Percentiles rank a stretch among this genome's conserved stretches.
phyloP scores from a whole-genome alignment of 2,797 vertebrate genomes.

The Spinus pinus region DNA sequence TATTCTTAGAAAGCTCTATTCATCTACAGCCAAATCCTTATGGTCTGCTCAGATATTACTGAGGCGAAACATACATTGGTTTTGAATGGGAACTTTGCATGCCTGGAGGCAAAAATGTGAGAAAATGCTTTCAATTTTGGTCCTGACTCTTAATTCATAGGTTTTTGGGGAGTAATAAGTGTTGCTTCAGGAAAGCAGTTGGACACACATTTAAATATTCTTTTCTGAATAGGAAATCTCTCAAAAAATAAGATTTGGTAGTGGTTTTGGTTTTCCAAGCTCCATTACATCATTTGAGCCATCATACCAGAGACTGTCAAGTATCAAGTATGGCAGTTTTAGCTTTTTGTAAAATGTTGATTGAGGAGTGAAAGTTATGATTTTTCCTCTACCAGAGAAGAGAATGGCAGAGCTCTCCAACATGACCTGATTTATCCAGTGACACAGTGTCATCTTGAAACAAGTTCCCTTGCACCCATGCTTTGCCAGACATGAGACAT shows the following conservation, averaged over 20 bases:
- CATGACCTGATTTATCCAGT: not conserved
- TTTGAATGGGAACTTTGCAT: conserved; percentile 7
- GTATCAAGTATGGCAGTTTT: not conserved
- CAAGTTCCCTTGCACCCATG: not conserved
- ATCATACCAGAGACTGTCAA: not conserved
- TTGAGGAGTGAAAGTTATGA: not conserved
- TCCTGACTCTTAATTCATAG: not conserved
- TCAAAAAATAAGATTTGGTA: not conserved
- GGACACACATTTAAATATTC: not conserved
- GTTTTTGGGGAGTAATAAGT: not conserved
- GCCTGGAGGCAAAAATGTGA: not conserved
- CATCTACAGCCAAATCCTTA: conserved; percentile 45
- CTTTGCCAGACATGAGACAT: not conserved
- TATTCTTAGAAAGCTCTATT: conserved; percentile 56
- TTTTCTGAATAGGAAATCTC: not conserved
- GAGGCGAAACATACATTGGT: not conserved
- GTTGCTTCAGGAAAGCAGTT: not conserved
- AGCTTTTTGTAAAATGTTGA: not conserved
- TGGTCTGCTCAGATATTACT: conserved; percentile 12
- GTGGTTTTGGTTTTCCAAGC: not conserved
- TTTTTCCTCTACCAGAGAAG: not conserved
- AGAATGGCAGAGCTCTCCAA: not conserved
- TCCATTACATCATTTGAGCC: not conserved
- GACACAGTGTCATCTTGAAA: not conserved
- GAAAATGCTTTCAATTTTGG: not conserved